A percentile compares a stretch with the other conserved stretches of the same genome.
These are phyloP conservation scores for Papilio gigon DNA, from an alignment of 2,888 invertebrate genomes.

Conservation along the genomic window DNA sequence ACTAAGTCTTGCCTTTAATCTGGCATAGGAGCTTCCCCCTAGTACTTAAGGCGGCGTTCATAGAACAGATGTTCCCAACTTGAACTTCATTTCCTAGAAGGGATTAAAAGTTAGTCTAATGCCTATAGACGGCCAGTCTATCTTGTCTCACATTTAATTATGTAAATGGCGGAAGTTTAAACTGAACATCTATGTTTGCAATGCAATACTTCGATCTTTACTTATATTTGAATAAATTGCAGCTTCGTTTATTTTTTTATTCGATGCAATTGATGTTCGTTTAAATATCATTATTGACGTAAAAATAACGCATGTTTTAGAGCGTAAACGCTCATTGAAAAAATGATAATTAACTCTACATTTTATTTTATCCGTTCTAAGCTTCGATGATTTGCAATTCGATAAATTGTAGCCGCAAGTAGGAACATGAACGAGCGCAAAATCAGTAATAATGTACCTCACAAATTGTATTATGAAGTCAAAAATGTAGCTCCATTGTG, in stretches of 20 bases:
- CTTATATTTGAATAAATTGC: too few species aligned
- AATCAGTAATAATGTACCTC: constrained; percentile 32
- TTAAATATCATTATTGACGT: background rate
- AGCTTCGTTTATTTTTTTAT: too few species aligned
- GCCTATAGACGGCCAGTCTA: constrained; percentile 58
- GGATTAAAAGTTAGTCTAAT: constrained; percentile 75
- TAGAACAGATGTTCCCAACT: constrained; percentile 63
- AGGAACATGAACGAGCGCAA: constrained; percentile 10
- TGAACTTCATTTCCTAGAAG: constrained; percentile 77
- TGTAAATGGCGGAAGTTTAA: constrained; percentile 20
- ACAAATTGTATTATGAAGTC: constrained; percentile 40
- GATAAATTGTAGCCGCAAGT: constrained; percentile 12
- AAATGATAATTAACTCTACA: background rate
- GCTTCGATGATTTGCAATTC: background rate
- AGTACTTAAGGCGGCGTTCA: constrained; percentile 57
- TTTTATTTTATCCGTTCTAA: background rate
- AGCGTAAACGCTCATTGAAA: too few species aligned
- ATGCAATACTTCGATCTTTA: constrained; percentile 4
- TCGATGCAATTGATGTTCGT: too few species aligned
- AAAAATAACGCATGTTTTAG: too few species aligned
- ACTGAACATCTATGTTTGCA: background rate
- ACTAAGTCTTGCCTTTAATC: constrained; percentile 35
- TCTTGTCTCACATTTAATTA: constrained; percentile 24
- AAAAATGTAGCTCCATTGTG: constrained; percentile 39
- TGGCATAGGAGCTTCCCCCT: constrained; percentile 54